Base-by-base conservation (phyloP, 1,140 invertebrate species). In the Pseudobourletiella spinata region DNA sequence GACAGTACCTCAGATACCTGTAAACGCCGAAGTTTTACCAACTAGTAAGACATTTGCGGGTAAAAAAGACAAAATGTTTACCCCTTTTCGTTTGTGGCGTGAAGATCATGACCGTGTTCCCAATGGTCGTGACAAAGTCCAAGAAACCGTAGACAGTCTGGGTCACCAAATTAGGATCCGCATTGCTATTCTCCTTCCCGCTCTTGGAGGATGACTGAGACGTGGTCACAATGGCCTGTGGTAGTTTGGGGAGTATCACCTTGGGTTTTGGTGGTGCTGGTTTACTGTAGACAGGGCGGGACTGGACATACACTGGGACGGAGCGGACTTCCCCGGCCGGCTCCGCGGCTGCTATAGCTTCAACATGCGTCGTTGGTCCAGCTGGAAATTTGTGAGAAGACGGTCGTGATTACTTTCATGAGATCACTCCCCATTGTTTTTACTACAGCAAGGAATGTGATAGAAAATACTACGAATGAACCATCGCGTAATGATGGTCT, bases 141-240 rank as follows among this genome's bases (percentile, higher is more conserved):
- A 90, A 76, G 74, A 92, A 92, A 15, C 89, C 89, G 70, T 91
- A 89, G n/a, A 92, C 88, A 1, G 88, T 91, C 74, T 90, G 88
- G 2, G 79, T 80, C 11, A 76, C 73, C 20, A 85, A 43, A 46
- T 67, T 63, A 0, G 66, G 60, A 46, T 67, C 58, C 3, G 43
- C n/a, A n/a, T 59, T 35, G 32, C 32, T 24, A 2, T 58, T 61
- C 25, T 30, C 30, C 30, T 56, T 25, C 8, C 54, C 25, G 22
- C 3, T 20, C 14, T 48, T 35, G 26, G 32, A 25, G 18, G 50
- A 46, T 46, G 44, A 18, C 6, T 8, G 14, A 25, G 24, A 22
- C 22, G 26, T 51, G 14, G 54, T 48, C 28, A 55, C 22, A n/a
- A 52, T 32, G 4, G 29, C 55, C 28, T 30, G 39, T 55, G 59